Evolutionary conservation across 2,797 vertebrate species (phyloP).

Genomic region (Mus minutoides): DNA sequence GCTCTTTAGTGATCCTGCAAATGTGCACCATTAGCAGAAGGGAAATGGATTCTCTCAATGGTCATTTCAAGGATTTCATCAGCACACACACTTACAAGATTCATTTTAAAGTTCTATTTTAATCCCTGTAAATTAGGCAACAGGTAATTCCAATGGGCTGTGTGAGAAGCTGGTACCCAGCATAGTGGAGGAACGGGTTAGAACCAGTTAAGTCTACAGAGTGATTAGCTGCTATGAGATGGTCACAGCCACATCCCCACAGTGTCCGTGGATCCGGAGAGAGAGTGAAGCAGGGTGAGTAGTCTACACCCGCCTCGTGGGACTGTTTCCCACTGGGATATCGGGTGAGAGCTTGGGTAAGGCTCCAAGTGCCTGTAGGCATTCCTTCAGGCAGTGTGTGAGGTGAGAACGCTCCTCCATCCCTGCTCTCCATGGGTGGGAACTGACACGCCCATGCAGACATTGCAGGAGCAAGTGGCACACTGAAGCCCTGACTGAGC

Average conservation of each 20-base stretch:
- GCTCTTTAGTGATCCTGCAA: constrained; percentile 11
- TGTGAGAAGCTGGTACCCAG: constrained; percentile 77
- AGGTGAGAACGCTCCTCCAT: constrained; percentile 69
- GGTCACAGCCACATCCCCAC: constrained; percentile 15
- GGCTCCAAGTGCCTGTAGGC: constrained; percentile 82
- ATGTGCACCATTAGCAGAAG: background rate
- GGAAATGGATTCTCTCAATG: background rate
- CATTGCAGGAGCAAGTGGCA: background rate
- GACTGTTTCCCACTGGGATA: constrained; percentile 50
- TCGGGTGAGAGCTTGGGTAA: constrained; percentile 79
- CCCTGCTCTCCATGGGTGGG: constrained; percentile 55
- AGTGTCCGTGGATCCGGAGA: background rate
- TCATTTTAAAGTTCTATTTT: constrained; percentile 36
- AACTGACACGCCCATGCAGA: constrained; percentile 15
- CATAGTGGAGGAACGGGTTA: constrained; percentile 78
- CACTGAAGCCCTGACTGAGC: background rate
- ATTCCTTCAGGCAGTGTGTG: constrained; percentile 76
- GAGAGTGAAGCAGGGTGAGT: constrained; percentile 25
- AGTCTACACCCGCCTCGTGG: constrained; percentile 65
- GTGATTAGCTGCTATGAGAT: constrained; percentile 86
- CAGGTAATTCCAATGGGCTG: constrained; percentile 61
- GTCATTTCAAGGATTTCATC: constrained; percentile 61
- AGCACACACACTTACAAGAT: constrained; percentile 43
- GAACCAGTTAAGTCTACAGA: constrained; percentile 77
- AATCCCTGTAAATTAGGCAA: constrained; percentile 31